Evolutionary conservation across 2,797 vertebrate genomes (phyloP).

Genomic region (Myotis vivesi): DNA sequence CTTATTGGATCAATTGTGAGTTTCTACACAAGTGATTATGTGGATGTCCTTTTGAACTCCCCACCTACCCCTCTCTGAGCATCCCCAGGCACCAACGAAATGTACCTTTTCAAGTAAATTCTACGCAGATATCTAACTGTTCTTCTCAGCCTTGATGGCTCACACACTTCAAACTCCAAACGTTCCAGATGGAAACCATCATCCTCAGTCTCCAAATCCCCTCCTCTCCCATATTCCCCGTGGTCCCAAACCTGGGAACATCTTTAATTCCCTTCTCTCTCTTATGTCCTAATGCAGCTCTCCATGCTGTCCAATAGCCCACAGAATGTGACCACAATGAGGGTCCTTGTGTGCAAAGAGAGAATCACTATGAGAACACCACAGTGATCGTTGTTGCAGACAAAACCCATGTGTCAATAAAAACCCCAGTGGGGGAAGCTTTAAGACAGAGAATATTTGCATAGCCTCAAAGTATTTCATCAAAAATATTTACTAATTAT

Average conservation of each 20-base stretch:
- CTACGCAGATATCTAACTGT: not conserved
- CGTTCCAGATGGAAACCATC: not conserved
- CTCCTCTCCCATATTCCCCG: not conserved
- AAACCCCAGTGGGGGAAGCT: not conserved
- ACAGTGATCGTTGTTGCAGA: not conserved
- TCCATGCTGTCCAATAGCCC: not conserved
- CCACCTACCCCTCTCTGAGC: not conserved
- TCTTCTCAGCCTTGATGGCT: not conserved
- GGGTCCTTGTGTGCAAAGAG: not conserved
- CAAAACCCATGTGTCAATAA: not conserved
- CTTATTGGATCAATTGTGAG: not conserved
- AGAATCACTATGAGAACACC: not conserved
- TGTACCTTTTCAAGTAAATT: not conserved
- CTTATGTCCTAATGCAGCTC: not conserved
- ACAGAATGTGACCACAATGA: not conserved
- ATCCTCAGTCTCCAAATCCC: not conserved
- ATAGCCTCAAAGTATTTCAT: not conserved
- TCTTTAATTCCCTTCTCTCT: not conserved
- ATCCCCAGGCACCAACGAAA: not conserved
- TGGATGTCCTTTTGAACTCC: not conserved
- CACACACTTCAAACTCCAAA: not conserved
- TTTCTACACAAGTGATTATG: not conserved
- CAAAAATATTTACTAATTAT: not conserved
- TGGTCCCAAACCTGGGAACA: not conserved
- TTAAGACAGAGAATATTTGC: not conserved